Conservation (phyloP, 1,140 invertebrate genomes). For the Zaprionus africanus region DNA sequence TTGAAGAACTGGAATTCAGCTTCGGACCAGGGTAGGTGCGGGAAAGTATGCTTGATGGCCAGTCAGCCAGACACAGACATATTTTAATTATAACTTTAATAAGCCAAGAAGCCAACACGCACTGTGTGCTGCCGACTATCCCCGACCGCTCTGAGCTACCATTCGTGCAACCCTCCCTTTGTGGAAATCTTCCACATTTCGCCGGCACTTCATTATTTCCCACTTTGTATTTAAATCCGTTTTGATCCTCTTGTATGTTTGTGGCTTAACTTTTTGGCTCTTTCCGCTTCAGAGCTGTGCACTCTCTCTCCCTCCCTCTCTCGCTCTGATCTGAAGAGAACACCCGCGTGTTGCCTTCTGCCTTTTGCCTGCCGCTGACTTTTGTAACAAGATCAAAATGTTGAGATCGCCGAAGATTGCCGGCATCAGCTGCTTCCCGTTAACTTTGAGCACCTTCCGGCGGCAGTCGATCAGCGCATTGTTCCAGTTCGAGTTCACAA, state of each 20-base stretch:
- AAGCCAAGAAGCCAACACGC: slow-evolving; percentile 68
- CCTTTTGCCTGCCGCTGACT: slow-evolving; percentile 63
- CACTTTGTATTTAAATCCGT: slow-evolving; percentile 82
- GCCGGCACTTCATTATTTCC: slow-evolving; percentile 78
- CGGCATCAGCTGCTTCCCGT: slow-evolving; percentile 64
- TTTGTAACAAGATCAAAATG: slow-evolving; percentile 78
- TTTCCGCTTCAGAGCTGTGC: slow-evolving; percentile 62
- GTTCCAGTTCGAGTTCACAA: slow-evolving; percentile 24
- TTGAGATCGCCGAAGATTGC: slow-evolving; percentile 51
- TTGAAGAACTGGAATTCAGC: slow-evolving; percentile 29
- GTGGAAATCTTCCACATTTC: slow-evolving; percentile 41
- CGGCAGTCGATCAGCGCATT: slow-evolving; percentile 19
- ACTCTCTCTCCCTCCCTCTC: not conserved
- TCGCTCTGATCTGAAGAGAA: slow-evolving; percentile 44
- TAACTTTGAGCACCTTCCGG: slow-evolving; percentile 50
- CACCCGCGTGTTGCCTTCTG: slow-evolving; percentile 57
- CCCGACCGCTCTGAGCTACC: not conserved
- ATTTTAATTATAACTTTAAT: slow-evolving; percentile 83
- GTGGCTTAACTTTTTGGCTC: slow-evolving; percentile 82
- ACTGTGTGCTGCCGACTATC: slow-evolving; percentile 12
- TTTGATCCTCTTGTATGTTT: slow-evolving; percentile 82
- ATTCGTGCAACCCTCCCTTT: slow-evolving; percentile 41
- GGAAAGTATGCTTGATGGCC: slow-evolving; percentile 1
- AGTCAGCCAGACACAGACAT: slow-evolving; percentile 45
- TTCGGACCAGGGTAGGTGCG: slow-evolving; percentile 10